These are phyloP conservation scores for Smithornis capensis DNA, from an alignment of 2,113 vertebrate genomes.

Conservation along the genomic window DNA sequence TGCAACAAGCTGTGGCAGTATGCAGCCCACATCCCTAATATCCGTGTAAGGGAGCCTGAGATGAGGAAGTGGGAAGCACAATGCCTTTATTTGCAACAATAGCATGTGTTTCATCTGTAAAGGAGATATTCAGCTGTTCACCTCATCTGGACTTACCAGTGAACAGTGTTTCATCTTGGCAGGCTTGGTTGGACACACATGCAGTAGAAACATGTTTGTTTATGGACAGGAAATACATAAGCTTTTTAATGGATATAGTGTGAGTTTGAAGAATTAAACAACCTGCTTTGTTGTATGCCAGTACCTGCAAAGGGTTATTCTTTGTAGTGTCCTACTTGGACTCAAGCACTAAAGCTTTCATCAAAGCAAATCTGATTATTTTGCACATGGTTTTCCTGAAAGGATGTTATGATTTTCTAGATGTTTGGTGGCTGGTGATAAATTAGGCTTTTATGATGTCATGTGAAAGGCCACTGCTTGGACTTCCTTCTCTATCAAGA, in stretches of 20 bases:
- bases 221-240: constrained; percentile 6
- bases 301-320: constrained; percentile 70
- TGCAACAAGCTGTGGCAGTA: neutral
- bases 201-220: neutral
- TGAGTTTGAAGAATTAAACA: neutral
- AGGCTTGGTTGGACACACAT: neutral
- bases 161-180: neutral
- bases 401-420: constrained; percentile 99
- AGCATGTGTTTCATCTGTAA: neutral
- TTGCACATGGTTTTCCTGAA: constrained; percentile 97
- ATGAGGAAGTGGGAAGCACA: neutral
- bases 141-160: neutral
- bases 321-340: constrained; percentile 70
- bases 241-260: neutral
- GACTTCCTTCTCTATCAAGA: constrained; percentile 79
- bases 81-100: neutral
- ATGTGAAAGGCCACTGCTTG: constrained; percentile 85
- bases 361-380: constrained; percentile 92
- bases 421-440: constrained; percentile 90
- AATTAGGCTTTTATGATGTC: constrained; percentile 96
- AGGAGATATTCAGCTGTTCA: neutral
- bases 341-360: constrained; percentile 80
- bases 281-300: neutral
- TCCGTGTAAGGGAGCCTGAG: neutral
- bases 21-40: neutral